These are phyloP conservation scores for Peribatodes rhomboidaria DNA, from an alignment of 2,888 invertebrate genomes.

Conservation along the genomic window DNA sequence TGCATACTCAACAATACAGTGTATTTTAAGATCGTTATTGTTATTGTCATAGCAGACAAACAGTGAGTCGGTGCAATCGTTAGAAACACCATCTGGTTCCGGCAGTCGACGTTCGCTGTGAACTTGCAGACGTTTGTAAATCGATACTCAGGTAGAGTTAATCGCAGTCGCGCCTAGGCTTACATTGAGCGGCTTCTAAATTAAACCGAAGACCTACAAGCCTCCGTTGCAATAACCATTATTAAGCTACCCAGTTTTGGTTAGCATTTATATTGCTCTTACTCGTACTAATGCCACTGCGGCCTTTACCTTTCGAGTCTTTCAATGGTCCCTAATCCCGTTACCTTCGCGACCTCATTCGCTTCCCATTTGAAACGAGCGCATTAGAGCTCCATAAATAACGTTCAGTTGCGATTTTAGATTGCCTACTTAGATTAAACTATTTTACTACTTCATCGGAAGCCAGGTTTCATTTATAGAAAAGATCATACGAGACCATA, in stretches of 20 bases:
- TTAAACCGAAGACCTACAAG: conserved; percentile 43
- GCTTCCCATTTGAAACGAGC: conserved; percentile 43
- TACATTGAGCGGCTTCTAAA: conserved; percentile 48
- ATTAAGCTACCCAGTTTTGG: conserved; percentile 7
- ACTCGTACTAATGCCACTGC: conserved; percentile 1
- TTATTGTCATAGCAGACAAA: conserved; percentile 35
- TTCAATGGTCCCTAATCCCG: conserved; percentile 41
- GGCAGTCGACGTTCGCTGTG: conserved; percentile 21
- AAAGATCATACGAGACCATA: conserved; percentile 9
- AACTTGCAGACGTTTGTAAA: conserved; percentile 37
- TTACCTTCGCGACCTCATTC: conserved; percentile 57
- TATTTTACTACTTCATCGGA: conserved; percentile 30
- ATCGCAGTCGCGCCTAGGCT: conserved; percentile 49
- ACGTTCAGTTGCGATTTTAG: conserved; percentile 35
- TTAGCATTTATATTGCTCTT: conserved; percentile 2
- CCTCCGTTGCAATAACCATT: conserved; percentile 1
- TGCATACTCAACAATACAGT: conserved; percentile 20
- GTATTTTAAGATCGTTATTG: conserved; percentile 30
- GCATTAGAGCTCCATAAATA: conserved; percentile 32
- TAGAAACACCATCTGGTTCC: conserved; percentile 29
- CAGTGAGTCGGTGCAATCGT: conserved; percentile 21
- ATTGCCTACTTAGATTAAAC: conserved; percentile 51
- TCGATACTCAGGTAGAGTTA: conserved; percentile 41
- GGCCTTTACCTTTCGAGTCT: conserved; percentile 37
- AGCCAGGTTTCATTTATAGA: conserved; percentile 20